A percentile compares a stretch with the other conserved stretches of the same genome.
Conservation (phyloP, 2,113 vertebrate genomes). For the Oxygymnocypris stewartii region DNA sequence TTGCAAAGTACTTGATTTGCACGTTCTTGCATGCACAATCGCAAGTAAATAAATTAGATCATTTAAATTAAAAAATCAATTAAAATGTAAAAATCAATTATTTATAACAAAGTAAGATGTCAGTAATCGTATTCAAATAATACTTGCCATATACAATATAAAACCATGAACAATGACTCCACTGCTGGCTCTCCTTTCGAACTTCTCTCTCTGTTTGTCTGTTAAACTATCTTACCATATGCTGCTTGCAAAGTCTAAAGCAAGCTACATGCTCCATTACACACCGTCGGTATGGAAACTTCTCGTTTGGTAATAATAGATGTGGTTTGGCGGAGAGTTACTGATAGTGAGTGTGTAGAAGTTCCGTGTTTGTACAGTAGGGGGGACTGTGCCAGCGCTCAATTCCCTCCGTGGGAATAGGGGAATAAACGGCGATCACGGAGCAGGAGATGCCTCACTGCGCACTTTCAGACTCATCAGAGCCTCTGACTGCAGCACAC, state of each 20-base stretch:
- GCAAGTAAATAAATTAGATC: background rate
- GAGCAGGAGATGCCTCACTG: conserved; percentile 44
- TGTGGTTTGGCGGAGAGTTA: conserved; percentile 17
- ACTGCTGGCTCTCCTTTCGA: background rate
- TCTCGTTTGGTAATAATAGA: conserved; percentile 1
- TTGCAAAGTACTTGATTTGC: background rate
- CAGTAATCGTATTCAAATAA: background rate
- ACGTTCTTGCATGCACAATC: background rate
- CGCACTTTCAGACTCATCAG: conserved; percentile 29
- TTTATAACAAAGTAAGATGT: background rate
- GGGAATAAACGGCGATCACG: conserved; percentile 19
- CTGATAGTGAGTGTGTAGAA: conserved; percentile 25
- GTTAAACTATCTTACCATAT: background rate
- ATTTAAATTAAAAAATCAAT: background rate
- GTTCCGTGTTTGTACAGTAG: conserved; percentile 58
- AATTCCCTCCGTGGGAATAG: conserved; percentile 34
- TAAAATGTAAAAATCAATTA: too few relatives aligned
- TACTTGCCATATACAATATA: background rate
- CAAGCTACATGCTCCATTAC: background rate
- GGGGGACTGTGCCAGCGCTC: conserved; percentile 56
- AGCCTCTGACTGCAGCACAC: conserved; percentile 24
- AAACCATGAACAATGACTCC: background rate
- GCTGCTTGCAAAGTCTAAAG: background rate
- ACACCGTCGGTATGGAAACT: background rate
- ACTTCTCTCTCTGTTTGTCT: background rate